Base-by-base conservation (phyloP, 2,113 vertebrate species). In the Megaceryle maxima region DNA sequence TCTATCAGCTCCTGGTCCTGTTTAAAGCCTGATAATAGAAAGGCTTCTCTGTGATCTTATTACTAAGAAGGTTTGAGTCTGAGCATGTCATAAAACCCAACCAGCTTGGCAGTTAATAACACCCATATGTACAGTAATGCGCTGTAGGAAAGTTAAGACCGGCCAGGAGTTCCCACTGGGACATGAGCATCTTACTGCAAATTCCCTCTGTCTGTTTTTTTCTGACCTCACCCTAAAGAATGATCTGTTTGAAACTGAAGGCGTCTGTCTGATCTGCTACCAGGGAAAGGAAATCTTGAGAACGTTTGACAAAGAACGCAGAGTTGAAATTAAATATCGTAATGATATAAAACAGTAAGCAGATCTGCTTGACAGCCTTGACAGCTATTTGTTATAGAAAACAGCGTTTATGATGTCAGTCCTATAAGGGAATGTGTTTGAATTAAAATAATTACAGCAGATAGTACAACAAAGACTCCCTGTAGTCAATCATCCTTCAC, bases 321-420 rank as follows among this genome's bases (percentile, higher is more conserved):
- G 88, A 95, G 94, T 95, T 97, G 97, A 97, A 98, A 98, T 98
- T 95, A 98, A 98, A 98, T 96, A 97, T 97, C 53, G 91, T 97
- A 95, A 97, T 97, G 98, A 97, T 97, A 96, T 97, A 94, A 98
- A 97, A 97, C 97, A 98, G 97, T 97, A 97, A 98, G 97, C 98
- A 97, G 95, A 96, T 92, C 97, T 73, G 90, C 97, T 94, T 97
- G 98, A 97, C 97, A 97, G 97, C 95, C 87, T 84, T 98, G 98
- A 98, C 97, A 98, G 98, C 97, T 95, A 94, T 96, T 95, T 97
- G 98, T 97, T 97, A 98, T 90, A 96, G 98, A 97, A 98, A 98
- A 97, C 97, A 97, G 97, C 97, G 89, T 97, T 97, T 97, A 97
- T 91, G 94, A 96, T 97, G 97, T 97, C 98, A 98, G 97, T 70